phyloP scores from a whole-genome alignment of 2,113 vertebrate species.

The Acrocephalus kingi region DNA sequence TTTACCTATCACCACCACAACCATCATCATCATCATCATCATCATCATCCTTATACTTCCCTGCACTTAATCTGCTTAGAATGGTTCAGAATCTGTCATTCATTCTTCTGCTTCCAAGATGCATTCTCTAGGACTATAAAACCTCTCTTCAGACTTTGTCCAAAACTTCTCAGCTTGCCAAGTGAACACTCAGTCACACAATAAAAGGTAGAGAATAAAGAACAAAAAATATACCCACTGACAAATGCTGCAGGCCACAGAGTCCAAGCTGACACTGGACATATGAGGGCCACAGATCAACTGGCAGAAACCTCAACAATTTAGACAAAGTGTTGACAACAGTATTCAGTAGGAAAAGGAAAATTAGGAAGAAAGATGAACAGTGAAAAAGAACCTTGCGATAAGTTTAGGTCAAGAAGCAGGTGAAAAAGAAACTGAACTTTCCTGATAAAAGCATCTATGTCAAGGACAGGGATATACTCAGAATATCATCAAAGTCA shows the following conservation, averaged over 20 bases:
- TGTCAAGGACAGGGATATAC: background rate
- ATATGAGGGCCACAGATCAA: background rate
- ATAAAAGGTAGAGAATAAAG: background rate
- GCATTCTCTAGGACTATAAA: background rate
- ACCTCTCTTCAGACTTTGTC: background rate
- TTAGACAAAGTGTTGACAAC: background rate
- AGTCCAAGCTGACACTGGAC: background rate
- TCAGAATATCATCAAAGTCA: constrained; percentile 17
- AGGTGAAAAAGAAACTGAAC: background rate
- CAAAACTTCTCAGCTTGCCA: background rate
- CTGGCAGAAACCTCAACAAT: background rate
- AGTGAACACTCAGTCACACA: background rate
- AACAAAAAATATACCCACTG: background rate
- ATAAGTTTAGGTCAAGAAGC: background rate
- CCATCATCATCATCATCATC: background rate
- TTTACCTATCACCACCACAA: background rate
- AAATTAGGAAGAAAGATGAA: background rate
- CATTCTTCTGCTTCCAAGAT: background rate
- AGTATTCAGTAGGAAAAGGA: background rate
- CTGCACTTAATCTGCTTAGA: background rate
- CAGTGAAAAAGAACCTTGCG: background rate
- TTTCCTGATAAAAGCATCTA: background rate
- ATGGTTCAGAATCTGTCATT: background rate
- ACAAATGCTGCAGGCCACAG: background rate
- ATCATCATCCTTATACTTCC: background rate